Conservation (phyloP, 2,888 invertebrate genomes). For the Hypercompe scribonia region DNA sequence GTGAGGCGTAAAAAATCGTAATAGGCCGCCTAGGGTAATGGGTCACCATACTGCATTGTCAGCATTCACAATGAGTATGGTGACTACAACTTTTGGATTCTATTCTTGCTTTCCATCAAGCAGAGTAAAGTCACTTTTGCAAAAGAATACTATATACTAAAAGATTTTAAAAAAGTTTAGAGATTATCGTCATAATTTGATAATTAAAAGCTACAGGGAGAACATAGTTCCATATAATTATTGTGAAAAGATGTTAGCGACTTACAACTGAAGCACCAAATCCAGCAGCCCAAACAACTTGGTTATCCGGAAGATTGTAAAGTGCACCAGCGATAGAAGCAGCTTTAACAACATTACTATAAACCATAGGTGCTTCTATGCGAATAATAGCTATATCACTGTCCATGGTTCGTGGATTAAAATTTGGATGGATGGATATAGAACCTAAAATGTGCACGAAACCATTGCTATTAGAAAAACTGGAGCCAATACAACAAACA, state of each 20-base stretch:
- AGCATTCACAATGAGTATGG: too few species aligned
- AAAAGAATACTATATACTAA: too few species aligned
- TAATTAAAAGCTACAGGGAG: too few species aligned
- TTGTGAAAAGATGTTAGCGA: constrained; percentile 13
- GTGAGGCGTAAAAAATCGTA: too few species aligned
- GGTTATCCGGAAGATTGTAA: constrained; percentile 61
- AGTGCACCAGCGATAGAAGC: constrained; percentile 60
- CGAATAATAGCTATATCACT: constrained; percentile 63
- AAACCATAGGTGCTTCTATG: constrained; percentile 39
- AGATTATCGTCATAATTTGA: too few species aligned
- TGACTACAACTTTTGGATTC: too few species aligned
- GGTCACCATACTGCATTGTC: too few species aligned
- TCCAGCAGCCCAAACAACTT: constrained; percentile 65
- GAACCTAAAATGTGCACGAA: constrained; percentile 37
- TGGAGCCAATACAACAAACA: constrained; percentile 58
- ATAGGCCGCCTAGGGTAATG: too few species aligned
- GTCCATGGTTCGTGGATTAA: constrained; percentile 44
- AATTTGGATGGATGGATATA: constrained; percentile 44
- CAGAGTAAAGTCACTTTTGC: too few species aligned
- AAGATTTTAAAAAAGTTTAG: too few species aligned
- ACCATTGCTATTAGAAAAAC: constrained; percentile 55
- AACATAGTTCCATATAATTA: not conserved
- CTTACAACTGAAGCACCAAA: constrained; percentile 68
- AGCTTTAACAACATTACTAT: constrained; percentile 45
- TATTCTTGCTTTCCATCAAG: too few species aligned